phyloP scores from a whole-genome alignment of 2,888 invertebrate species.

The Acleris cristana region DNA sequence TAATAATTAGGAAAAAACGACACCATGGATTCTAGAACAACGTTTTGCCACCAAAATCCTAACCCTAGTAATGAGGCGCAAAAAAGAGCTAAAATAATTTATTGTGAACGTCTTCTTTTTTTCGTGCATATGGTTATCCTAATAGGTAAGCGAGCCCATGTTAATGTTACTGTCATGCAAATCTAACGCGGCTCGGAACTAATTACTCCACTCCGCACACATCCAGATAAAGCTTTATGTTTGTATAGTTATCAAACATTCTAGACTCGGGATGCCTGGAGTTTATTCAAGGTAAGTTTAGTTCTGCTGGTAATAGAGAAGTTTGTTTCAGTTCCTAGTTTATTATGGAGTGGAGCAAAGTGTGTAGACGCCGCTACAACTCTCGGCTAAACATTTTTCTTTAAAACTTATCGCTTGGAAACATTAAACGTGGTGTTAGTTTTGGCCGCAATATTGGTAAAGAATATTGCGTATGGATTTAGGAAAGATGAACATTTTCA shows the following conservation, averaged over 20 bases:
- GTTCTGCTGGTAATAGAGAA: conserved; percentile 63
- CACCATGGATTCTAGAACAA: no score
- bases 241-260: conserved; percentile 67
- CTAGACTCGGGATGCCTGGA: conserved; percentile 44
- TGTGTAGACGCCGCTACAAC: conserved; percentile 29
- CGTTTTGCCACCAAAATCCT: no score
- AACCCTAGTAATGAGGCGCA: no score
- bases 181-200: conserved; percentile 67
- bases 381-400: conserved; percentile 3
- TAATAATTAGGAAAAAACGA: no score
- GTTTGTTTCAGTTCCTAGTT: conserved; percentile 62
- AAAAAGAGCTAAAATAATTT: no score
- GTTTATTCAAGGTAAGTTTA: conserved; percentile 58
- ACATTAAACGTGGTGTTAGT: not conserved
- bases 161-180: conserved; percentile 69
- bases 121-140: conserved; percentile 14
- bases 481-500: no score
- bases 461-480: no score
- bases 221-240: conserved; percentile 65
- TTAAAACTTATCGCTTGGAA: not conserved
- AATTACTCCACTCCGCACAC: conserved; percentile 66
- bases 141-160: conserved; percentile 47
- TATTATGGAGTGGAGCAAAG: conserved; percentile 53
- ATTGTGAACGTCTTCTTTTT: no score
- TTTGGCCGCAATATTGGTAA: not conserved